Evolutionary conservation across 2,797 vertebrate genomes (phyloP).

Genomic region (Malacoctenus gilli): DNA sequence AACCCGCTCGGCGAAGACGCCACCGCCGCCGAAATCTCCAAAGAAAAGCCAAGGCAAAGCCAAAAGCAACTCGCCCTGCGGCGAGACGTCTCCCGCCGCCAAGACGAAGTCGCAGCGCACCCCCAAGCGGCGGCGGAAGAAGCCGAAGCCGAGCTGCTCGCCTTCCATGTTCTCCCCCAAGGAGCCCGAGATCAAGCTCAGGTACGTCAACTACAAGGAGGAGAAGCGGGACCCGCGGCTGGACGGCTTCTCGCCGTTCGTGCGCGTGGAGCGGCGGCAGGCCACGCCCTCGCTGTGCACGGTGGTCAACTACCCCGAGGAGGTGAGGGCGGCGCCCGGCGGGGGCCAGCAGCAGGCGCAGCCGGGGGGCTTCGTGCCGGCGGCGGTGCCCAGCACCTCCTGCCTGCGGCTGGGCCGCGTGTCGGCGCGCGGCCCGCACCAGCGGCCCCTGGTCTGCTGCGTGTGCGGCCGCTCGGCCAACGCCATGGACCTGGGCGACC

Average conservation of each 20-base stretch:
- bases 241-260: constrained; percentile 76
- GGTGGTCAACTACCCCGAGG: constrained; percentile 79
- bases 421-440: constrained; percentile 58
- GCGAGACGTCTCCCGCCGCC: constrained; percentile 39
- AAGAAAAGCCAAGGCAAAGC: constrained; percentile 62
- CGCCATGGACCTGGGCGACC: constrained; percentile 81
- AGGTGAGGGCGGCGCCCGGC: constrained; percentile 56
- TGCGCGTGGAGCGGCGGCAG: constrained; percentile 62
- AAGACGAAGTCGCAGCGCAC: constrained; percentile 58
- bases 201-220: constrained; percentile 78
- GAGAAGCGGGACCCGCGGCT: constrained; percentile 70
- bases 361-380: constrained; percentile 54
- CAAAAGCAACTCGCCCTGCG: constrained; percentile 26
- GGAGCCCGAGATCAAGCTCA: constrained; percentile 83
- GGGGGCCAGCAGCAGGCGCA: constrained; percentile 50
- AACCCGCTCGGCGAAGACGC: constrained; percentile 7
- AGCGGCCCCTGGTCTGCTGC: constrained; percentile 77
- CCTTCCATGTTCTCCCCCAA: constrained; percentile 75
- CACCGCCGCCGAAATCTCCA: constrained; percentile 41
- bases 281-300: constrained; percentile 65
- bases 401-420: constrained; percentile 75
- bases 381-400: constrained; percentile 74
- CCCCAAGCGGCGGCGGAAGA: constrained; percentile 68
- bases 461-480: constrained; percentile 81
- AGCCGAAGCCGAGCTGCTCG: constrained; percentile 25